A percentile compares a stretch with the other conserved stretches of the same genome.
Evolutionary conservation across 2,888 invertebrate species (phyloP).

Genomic region (Fissipunctia ypsillon): DNA sequence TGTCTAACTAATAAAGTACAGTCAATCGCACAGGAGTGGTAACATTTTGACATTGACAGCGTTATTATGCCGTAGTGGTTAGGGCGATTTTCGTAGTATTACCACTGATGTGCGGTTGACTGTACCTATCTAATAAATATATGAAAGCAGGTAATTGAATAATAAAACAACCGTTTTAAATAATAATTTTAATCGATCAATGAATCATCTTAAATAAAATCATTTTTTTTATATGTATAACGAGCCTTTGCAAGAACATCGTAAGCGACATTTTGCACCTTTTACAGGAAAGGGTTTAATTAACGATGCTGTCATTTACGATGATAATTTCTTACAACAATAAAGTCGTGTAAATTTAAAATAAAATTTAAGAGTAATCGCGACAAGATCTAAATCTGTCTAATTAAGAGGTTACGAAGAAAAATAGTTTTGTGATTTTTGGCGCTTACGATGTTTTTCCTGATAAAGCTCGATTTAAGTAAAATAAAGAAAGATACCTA

Average conservation of each 20-base stretch:
- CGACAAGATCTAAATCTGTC: too few species aligned
- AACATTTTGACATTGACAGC: not conserved
- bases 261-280: too few species aligned
- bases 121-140: not conserved
- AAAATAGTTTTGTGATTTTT: too few species aligned
- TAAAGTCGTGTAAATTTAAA: too few species aligned
- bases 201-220: slow-evolving; percentile 80
- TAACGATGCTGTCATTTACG: too few species aligned
- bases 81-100: not conserved
- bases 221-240: slow-evolving; percentile 67
- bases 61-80: not conserved
- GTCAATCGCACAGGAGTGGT: not conserved
- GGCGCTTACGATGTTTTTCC: too few species aligned
- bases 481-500: slow-evolving; percentile 74
- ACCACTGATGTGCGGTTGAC: not conserved
- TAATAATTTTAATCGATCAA: slow-evolving; percentile 84
- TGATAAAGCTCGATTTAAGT: too few species aligned
- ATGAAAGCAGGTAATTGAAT: not conserved
- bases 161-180: slow-evolving; percentile 71
- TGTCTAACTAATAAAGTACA: slow-evolving; percentile 5
- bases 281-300: too few species aligned
- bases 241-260: too few species aligned
- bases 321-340: too few species aligned
- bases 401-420: too few species aligned
- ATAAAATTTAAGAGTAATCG: too few species aligned